Evolutionary conservation across 2,113 vertebrate genomes (phyloP).

Genomic region (Collichthys lucidus): DNA sequence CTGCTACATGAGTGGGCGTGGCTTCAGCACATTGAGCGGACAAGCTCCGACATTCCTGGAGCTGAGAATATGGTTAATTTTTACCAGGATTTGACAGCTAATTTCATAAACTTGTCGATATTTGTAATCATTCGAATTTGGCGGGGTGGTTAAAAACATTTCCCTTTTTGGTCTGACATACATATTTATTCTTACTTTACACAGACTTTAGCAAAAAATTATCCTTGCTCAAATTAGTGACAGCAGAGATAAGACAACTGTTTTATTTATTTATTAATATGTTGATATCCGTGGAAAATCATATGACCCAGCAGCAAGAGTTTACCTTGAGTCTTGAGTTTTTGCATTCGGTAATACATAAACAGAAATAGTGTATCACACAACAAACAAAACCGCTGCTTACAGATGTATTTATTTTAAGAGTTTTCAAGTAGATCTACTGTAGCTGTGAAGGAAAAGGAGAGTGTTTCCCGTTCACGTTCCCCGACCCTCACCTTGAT

Average conservation of each 20-base stretch:
- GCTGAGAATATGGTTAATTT: too few species aligned
- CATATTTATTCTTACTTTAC: too few species aligned
- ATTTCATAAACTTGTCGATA: too few species aligned
- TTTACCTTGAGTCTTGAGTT: too few species aligned
- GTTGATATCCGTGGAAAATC: background rate
- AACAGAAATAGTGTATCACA: background rate
- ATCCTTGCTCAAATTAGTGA: constrained; percentile 30
- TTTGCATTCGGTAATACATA: background rate
- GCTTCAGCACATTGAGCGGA: too few species aligned
- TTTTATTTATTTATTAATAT: background rate
- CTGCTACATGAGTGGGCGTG: too few species aligned
- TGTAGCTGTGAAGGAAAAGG: background rate
- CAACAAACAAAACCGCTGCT: background rate
- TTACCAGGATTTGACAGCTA: too few species aligned
- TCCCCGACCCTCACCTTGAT: constrained; percentile 51
- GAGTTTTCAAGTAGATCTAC: background rate
- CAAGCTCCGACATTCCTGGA: too few species aligned
- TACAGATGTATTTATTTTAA: background rate
- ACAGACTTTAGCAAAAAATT: constrained; percentile 22
- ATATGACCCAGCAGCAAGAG: background rate
- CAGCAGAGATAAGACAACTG: constrained; percentile 7
- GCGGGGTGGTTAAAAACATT: too few species aligned
- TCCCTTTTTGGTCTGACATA: too few species aligned
- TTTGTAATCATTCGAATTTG: too few species aligned
- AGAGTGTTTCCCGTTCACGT: constrained; percentile 2